Evolutionary conservation across 2,797 vertebrate genomes (phyloP), one percentile per base, ranked within the genome.

Genomic region (Mormyrus proboscirostris): DNA sequence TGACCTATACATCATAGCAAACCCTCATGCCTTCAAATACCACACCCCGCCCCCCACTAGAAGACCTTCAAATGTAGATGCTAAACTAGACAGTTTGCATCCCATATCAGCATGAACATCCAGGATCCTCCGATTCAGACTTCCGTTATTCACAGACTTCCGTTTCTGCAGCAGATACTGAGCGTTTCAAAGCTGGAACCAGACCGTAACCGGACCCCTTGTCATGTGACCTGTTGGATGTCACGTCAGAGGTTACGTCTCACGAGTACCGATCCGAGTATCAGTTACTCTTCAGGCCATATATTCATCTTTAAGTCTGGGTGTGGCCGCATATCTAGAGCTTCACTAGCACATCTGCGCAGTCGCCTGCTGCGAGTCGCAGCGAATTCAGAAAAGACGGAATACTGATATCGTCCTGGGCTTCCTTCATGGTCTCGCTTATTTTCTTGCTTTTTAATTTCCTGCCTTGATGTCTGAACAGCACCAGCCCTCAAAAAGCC

Each of bases 341-440:
- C 12, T 73, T 16, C 29, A 5, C 29, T 47, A 47, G n/a, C 53
- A 51, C 29, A 16, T 33, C 65, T 38, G 29, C 0, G 25, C 4
- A 73, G 51, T 50, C 73, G 88, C 88, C 41, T 41, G 84, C 7
- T 83, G 84, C 90, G 62, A 69, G 50, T 79, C n/a, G 38, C 38
- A 53, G 65, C 87, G 62, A 49, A 88, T 59, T 57, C 53, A 49
- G 65, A 88, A 88, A 57, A 89, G 89, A 79, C 10, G 38, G 79
- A 57, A 50, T 82, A 83, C 88, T 88, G 90, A 91, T 89, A 89
- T 82, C 82, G 22, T 65, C n/a, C 87, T 82, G 86, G 82, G 79
- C 51, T 50, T 90, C 82, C 5, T 88, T 88, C 9, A 87, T 59
- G 33, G 82, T 82, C 49, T 8, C 9, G 22, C 44, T 22, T 53